Conservation (phyloP, 2,888 invertebrate species). For the Pandemis cinnamomeana region DNA sequence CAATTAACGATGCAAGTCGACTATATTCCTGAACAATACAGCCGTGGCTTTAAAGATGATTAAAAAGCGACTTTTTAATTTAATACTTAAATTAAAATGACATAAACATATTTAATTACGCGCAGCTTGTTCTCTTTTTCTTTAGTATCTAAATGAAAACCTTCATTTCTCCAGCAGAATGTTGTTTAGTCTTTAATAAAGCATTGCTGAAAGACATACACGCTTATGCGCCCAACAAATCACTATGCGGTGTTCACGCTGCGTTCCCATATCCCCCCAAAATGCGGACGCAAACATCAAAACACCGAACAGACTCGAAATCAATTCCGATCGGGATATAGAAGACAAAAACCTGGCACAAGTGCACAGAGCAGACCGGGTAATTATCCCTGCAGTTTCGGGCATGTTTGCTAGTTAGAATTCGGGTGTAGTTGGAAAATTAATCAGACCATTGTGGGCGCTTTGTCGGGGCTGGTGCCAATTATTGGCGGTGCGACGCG, state of each 20-base stretch:
- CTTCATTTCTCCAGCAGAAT: not conserved
- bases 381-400: conserved; percentile 24
- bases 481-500: conserved; percentile 76
- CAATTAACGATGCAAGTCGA: conserved; percentile 62
- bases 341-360: conserved; percentile 54
- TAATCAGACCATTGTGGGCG: conserved; percentile 83
- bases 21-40: conserved; percentile 42
- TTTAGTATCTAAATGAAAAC: not conserved
- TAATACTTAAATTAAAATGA: not conserved
- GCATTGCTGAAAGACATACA: not conserved
- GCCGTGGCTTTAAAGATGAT: not conserved
- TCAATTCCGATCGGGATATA: conserved; percentile 62
- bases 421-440: conserved; percentile 83
- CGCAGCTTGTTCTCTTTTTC: too few species aligned
- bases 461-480: conserved; percentile 81
- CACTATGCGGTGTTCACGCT: not conserved
- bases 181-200: not conserved
- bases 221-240: not conserved
- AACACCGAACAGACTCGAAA: conserved; percentile 62
- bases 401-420: conserved; percentile 61
- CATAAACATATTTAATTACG: not conserved
- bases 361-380: conserved; percentile 47
- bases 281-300: conserved; percentile 43
- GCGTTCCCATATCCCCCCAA: not conserved
- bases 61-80: not conserved